Base-by-base conservation (phyloP, 2,888 invertebrate genomes). In the Sceliomorpha sp. region DNA sequence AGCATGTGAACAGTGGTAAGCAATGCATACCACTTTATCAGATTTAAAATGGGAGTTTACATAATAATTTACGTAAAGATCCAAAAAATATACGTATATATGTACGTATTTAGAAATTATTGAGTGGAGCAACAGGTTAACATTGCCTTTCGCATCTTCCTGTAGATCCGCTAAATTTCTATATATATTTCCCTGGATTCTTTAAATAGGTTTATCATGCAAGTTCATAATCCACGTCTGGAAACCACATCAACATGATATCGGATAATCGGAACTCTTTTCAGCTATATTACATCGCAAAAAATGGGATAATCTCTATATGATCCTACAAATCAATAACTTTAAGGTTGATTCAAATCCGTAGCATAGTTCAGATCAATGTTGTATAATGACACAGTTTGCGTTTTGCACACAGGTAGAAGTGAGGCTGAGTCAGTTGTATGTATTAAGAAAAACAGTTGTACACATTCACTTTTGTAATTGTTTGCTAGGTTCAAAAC, bases 181-280 rank as follows among this genome's bases (percentile, higher is more conserved):
- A 24, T 24, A 5, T 24, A 24, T 24, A 45, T 44, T 37, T 29
- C 36, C 44, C 37, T 45, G 55, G 44, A 44, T 36, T 37, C 27
- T 4, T 55, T 44, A 27, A 55, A 55, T 55, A 55, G 26, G 34
- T 15, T 55, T 36, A 17, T 44, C 36, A 20, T 34, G 13, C 24
- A 8, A 42, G 5, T 12, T 42, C 42, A 15, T 44, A 36, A 36
- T 53, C 7, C 50, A 7, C 29, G 53, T 15, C 20, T 55, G 53
- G 53, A 26, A 44, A 15, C 40, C 47, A 53, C 62, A 62, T 37
- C 53, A 32, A 53, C 40, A 39, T 47, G 60, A 62, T 62, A 60
- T 44, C 27, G 15, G 29, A 13, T 60, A 50, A 50, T 58, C 51
- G 27, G 39, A 37, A 27, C 29, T 40, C 15, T 26, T 44, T 20